Evolutionary conservation across 2,888 invertebrate species (phyloP), one percentile per base, ranked within the genome.

Genomic region (Xestia ashworthii): DNA sequence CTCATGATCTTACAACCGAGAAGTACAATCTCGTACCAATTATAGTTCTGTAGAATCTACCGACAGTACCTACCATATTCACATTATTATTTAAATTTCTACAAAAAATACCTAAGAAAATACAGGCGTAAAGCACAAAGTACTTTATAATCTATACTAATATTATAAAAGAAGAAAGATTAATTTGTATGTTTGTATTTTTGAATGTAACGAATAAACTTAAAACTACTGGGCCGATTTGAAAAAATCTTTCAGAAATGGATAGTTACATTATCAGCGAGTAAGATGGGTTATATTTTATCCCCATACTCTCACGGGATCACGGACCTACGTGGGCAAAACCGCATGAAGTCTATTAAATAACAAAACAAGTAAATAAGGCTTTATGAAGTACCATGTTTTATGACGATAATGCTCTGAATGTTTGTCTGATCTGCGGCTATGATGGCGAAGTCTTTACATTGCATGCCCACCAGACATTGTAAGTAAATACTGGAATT

Each of bases 361-460:
- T 19, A 41, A 41, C 44, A 65, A 58, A 38, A 70, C 32, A 46
- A 16, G 16, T 25, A 78, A 67, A 32, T 50, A 41, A 58, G 60
- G 2, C 44, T 16, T 44, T 44, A 44, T 53, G 38, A 65, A 95
- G 95, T 97, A 99, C 99, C 98, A 93, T 98, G 97, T 96, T 99
- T 99, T 97, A 99, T 98, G 60, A 99, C 98, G 91, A 99, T 97
- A 85, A 99, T 98, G 88, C 98, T 98, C 80, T 98, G 98, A 4
- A 98, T 98, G 85, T 97, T 98, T 46, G 98, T 98, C 95, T 98
- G 98, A 94, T 99, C 99, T 0, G 99, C 98, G 0, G 99, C 99
- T 48, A 99, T 95, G 89, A 99, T 97, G 1, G 98, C 98, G 93
- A 99, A 99, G 94, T 99, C 98, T 81, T 98, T 97, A 90, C 98